Evolutionary conservation across 2,113 vertebrate genomes (phyloP).

Genomic region (Eulacestoma nigropectus): DNA sequence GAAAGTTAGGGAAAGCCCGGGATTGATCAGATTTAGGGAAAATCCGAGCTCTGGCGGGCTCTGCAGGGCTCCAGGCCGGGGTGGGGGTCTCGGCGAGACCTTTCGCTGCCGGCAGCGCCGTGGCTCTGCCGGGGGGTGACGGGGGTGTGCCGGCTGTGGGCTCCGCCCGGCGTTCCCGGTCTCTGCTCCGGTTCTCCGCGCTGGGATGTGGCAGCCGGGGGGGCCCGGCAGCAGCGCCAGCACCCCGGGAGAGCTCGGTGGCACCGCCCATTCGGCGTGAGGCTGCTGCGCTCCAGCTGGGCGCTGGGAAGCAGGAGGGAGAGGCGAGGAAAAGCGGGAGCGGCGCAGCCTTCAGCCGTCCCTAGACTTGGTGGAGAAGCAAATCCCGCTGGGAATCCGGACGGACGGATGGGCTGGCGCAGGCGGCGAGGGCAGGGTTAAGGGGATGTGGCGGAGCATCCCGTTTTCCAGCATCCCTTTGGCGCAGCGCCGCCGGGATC

Average conservation of each 20-base stretch:
- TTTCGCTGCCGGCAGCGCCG: background rate
- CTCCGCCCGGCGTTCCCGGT: background rate
- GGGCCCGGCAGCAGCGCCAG: background rate
- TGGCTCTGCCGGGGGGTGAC: background rate
- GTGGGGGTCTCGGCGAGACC: background rate
- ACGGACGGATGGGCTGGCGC: rapidly evolving
- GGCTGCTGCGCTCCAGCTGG: rapidly evolving
- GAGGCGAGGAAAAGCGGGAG: background rate
- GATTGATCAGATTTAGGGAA: background rate
- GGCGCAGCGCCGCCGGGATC: rapidly evolving
- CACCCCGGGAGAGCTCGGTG: background rate
- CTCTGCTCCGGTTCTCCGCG: background rate
- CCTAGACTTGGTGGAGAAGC: background rate
- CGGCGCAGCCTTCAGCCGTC: background rate
- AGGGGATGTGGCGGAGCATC: background rate
- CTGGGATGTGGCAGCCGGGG: background rate
- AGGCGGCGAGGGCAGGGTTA: background rate
- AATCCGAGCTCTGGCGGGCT: background rate
- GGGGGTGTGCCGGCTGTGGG: background rate
- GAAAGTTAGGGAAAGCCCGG: background rate
- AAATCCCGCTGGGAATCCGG: background rate
- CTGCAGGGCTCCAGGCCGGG: background rate
- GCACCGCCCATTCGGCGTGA: rapidly evolving
- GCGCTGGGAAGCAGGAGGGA: background rate
- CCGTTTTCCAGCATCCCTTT: background rate